Evolutionary conservation across 2,888 invertebrate genomes (phyloP), one percentile per base, ranked within the genome.

Genomic region (Diogma glabrata): DNA sequence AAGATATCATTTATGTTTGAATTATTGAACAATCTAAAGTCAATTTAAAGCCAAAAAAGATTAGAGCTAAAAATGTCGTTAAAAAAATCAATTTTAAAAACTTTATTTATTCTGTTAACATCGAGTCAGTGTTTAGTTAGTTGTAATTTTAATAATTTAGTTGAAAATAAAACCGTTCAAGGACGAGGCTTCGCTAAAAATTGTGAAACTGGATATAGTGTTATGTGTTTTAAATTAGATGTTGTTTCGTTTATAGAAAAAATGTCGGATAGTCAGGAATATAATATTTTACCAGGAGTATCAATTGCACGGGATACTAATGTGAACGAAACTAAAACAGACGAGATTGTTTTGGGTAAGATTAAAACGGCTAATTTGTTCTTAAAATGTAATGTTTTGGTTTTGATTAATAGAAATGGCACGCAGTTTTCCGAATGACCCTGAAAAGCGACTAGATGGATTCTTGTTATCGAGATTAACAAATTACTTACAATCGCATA

Each of bases 151-250:
- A 52, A 52, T 19, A 56, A 56, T 45, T 49, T 45, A 12, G 56
- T n/a, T n/a, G 54, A 54, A 55, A 55, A n/a, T 55, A 56, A n/a
- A n/a, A n/a, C n/a, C n/a, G n/a, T n/a, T n/a, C n/a, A n/a, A n/a
- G 43, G 43, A 51, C 63, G 66, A 53, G 63, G 69, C 5, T 62
- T 73, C 30, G 63, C 71, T 10, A 60, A 66, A 46, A 75, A 75
- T 55, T 83, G 83, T 64, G 72, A 72, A 33, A 73, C 72, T 20
- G 69, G 72, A 1, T 79, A 82, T 60, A 85, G 81, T 63, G 73
- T 82, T 20, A 84, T 84, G 63, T 89, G 89, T 62, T 69, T 88
- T 33, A 89, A 88, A 63, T 71, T 88, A 54, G 87, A 87, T 60
- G 78, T 85, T 45, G 77, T 87, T 2, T 82, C 83, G 4, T 79